Conservation (phyloP, 37 sponge, comb jelly and placozoan species). For the Agelas oroides region DNA sequence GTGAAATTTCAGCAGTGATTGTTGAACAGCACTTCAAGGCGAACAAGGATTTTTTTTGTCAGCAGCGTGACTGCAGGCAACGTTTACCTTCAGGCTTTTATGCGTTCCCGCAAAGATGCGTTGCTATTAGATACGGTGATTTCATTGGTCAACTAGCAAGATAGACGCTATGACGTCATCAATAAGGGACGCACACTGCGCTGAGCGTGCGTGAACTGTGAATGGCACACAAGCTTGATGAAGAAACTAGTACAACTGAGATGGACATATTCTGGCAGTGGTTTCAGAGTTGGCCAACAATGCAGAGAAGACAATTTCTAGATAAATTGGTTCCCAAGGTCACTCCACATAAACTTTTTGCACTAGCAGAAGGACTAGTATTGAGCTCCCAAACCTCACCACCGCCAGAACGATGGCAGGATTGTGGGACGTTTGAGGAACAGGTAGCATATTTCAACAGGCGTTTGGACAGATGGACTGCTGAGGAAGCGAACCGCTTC, state of each 20-base stretch:
- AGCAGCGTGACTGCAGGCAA: constrained; percentile 3
- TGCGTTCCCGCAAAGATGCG: neutral
- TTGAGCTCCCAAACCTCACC: neutral
- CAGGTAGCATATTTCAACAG: constrained; percentile 13
- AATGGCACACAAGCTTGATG: neutral
- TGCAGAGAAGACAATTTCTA: constrained; percentile 28
- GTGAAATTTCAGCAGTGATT: neutral
- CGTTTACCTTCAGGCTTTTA: neutral
- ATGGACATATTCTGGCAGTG: constrained; percentile 24
- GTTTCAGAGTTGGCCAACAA: constrained; percentile 30
- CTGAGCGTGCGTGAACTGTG: too few species aligned
- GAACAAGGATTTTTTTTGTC: neutral
- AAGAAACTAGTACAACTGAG: neutral
- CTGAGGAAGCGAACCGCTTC: constrained; percentile 30
- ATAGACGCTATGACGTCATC: too few species aligned
- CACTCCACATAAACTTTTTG: constrained; percentile 54
- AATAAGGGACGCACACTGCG: too few species aligned
- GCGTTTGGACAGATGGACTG: constrained; percentile 18
- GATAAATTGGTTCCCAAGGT: constrained; percentile 33
- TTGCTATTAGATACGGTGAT: constrained; percentile 9
- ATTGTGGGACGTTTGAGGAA: constrained; percentile 32
- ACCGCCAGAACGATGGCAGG: neutral
- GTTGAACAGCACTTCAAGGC: neutral
- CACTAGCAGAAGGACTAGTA: constrained; percentile 3
- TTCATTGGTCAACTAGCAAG: constrained; percentile 17